Base-by-base conservation (phyloP, 1,140 invertebrate genomes). In the Drosophila mauritiana region DNA sequence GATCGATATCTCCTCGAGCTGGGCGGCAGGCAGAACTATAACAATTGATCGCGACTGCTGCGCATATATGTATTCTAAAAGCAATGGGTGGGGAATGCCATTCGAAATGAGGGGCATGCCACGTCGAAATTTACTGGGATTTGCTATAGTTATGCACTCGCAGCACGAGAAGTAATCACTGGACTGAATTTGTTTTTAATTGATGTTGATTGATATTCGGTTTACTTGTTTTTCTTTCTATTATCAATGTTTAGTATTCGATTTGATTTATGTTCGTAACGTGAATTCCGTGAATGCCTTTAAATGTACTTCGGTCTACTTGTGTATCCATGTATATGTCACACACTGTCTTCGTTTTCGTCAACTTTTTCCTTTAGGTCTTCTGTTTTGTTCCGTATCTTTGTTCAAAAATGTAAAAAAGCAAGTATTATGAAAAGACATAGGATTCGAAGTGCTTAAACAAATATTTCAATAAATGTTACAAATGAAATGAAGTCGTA, bases 1-100 rank as follows among this genome's bases (percentile, higher is more conserved):
- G 97, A 98, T 93, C 94, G 97, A 65, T 94, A 94, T 92, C 93
- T 98, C 36, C 93, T 98, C 52, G 96, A 98, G 92, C 93, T 98
- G 77, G 97, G 96, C 13, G 97, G 97, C 17, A 93, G 96, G 42
- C 94, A 95, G 31, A 95, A 96, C 78, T 97, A 97, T 82, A 94
- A 94, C 79, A 93, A 92, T 42, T 91, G 74, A 78, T 59, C 25
- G 45, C n/a, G 54, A 48, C 15, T 39, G 58, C 62, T 77, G 72
- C 80, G 75, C 78, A 64, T 75, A 62, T 68, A 39, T 52, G 36
- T 51, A 52, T 61, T 73, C 49, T 34, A 25, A 67, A 67, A 67
- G 69, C 69, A 73, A 73, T 73, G 17, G 20, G 3, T 22, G 20
- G 2, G 53, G 53, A 11, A 63, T 67, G 54, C 62, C 36, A 61